Evolutionary conservation across 2,797 vertebrate genomes (phyloP).

Genomic region (Loriculus beryllinus): DNA sequence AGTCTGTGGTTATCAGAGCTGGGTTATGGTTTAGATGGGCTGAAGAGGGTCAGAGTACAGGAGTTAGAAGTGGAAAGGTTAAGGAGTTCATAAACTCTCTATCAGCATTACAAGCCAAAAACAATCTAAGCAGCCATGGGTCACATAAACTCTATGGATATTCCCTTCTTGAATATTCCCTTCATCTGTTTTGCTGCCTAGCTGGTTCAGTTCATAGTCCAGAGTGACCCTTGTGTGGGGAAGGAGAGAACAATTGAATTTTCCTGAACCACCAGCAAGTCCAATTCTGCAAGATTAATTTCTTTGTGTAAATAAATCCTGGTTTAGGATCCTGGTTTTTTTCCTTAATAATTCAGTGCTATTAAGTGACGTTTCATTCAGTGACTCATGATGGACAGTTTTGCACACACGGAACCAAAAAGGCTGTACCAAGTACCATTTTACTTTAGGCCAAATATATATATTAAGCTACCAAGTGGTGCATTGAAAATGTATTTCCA

Average conservation of each 20-base stretch:
- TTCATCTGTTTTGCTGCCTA: not conserved
- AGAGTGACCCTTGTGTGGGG: not conserved
- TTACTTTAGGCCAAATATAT: not conserved
- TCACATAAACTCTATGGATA: not conserved
- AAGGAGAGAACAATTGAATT: not conserved
- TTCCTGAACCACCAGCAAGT: not conserved
- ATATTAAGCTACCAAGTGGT: not conserved
- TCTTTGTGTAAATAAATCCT: not conserved
- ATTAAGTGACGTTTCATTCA: not conserved
- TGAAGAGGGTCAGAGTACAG: not conserved
- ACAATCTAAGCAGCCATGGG: not conserved
- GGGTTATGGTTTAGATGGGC: not conserved
- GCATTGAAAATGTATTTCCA: slow-evolving; percentile 18
- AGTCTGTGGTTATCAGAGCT: not conserved
- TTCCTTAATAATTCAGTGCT: not conserved
- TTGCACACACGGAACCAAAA: not conserved
- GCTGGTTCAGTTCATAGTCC: not conserved
- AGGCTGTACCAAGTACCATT: not conserved
- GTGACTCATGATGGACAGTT: not conserved
- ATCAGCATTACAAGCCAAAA: not conserved
- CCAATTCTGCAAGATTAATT: not conserved
- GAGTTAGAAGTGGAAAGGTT: not conserved
- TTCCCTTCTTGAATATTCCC: not conserved
- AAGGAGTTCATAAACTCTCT: not conserved
- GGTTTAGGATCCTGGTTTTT: not conserved